phyloP scores from a whole-genome alignment of 2,113 vertebrate genomes.

The Petaurus breviceps region DNA sequence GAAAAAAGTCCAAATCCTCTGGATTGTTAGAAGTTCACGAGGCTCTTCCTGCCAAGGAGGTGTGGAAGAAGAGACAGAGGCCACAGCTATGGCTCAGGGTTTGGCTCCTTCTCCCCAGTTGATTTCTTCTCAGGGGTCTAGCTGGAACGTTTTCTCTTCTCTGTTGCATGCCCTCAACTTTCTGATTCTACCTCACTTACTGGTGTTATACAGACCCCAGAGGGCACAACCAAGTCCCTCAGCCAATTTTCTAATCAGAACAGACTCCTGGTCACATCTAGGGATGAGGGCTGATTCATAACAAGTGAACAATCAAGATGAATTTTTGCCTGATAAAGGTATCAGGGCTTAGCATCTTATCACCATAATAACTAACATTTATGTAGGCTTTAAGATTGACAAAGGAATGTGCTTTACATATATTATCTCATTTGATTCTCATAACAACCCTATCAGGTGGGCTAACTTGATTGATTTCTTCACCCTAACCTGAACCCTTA shows the following conservation, averaged over 20 bases:
- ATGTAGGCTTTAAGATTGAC: neutral
- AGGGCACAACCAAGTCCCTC: neutral
- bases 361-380: neutral
- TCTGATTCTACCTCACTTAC: neutral
- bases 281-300: neutral
- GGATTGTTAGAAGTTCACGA: neutral
- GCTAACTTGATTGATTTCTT: neutral
- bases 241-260: neutral
- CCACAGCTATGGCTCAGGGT: neutral
- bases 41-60: neutral
- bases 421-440: neutral
- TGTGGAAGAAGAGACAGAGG: neutral
- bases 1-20: neutral
- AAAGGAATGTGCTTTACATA: neutral
- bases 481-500: neutral
- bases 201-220: neutral
- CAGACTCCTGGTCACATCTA: neutral
- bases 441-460: neutral
- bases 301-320: neutral
- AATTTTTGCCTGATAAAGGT: neutral
- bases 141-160: neutral
- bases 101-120: neutral
- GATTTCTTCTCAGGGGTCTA: neutral
- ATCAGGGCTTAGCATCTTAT: neutral
- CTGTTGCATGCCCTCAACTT: neutral